phyloP scores from a whole-genome alignment of 2,113 vertebrate species.

The Trachemys scripta region DNA sequence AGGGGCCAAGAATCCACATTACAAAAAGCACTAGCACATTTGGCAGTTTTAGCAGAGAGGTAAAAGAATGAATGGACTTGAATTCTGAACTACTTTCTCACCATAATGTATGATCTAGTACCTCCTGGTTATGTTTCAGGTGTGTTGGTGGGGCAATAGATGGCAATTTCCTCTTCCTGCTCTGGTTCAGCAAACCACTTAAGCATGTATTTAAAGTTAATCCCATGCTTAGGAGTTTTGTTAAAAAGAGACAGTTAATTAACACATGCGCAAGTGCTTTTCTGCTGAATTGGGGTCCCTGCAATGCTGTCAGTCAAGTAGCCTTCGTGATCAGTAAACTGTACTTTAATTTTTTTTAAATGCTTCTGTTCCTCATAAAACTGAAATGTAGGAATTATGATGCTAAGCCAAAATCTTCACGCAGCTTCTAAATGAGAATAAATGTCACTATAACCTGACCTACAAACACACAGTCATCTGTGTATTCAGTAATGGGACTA shows the following conservation, averaged over 20 bases:
- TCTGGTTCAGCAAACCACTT: background rate
- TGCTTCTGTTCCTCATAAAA: background rate
- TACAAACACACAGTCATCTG: background rate
- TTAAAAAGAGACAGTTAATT: background rate
- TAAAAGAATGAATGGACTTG: background rate
- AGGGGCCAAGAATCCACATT: conserved; percentile 5
- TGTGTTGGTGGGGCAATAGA: background rate
- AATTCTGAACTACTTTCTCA: background rate
- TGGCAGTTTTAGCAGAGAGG: background rate
- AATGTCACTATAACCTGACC: background rate
- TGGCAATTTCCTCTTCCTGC: background rate
- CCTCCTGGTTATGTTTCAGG: background rate
- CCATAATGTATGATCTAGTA: background rate
- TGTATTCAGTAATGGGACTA: background rate
- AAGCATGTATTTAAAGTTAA: background rate
- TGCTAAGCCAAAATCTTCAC: background rate
- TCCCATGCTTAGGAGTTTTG: background rate
- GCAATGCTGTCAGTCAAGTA: background rate
- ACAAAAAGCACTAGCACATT: conserved; percentile 3
- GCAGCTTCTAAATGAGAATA: background rate
- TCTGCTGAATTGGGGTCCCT: background rate
- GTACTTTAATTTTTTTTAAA: background rate
- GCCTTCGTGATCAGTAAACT: background rate
- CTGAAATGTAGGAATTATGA: background rate
- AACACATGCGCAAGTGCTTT: background rate